Evolutionary conservation across 2,113 vertebrate species (phyloP).

Genomic region (Heteronetta atricapilla): DNA sequence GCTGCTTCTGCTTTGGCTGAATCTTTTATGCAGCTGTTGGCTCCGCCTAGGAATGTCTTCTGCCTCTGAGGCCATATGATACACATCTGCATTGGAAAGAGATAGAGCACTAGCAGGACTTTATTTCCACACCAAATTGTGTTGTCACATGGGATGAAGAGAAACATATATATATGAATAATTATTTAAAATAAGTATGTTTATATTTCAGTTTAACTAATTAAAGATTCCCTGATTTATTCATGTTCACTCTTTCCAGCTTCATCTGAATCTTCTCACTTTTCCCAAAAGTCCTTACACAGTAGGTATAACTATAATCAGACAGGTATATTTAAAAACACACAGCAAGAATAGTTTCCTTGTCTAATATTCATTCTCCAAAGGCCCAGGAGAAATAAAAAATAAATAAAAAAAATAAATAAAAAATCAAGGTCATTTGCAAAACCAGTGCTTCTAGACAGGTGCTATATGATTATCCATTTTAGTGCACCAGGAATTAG

Average conservation of each 20-base stretch:
- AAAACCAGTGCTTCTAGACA: not conserved
- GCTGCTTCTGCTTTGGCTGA: constrained; percentile 22
- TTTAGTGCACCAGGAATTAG: not conserved
- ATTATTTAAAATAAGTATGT: not conserved
- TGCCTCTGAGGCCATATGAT: not conserved
- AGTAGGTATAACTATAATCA: not conserved
- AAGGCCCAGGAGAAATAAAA: not conserved
- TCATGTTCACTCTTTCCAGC: not conserved
- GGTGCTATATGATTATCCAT: not conserved
- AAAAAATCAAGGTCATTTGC: not conserved
- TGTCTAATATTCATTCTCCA: not conserved
- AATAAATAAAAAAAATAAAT: not conserved
- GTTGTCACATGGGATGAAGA: not conserved
- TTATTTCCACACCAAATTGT: not conserved
- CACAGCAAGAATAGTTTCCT: not conserved
- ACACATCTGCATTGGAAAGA: not conserved
- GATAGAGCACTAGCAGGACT: not conserved
- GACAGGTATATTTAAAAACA: not conserved
- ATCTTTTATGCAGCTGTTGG: not conserved
- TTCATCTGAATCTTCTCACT: not conserved
- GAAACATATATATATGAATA: not conserved
- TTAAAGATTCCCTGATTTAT: not conserved
- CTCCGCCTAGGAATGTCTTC: constrained; percentile 7
- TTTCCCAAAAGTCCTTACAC: not conserved
- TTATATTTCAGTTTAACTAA: not conserved